These are phyloP conservation scores for Sebastes schlegelii DNA, from an alignment of 2,113 vertebrate species.

Conservation along the genomic window DNA sequence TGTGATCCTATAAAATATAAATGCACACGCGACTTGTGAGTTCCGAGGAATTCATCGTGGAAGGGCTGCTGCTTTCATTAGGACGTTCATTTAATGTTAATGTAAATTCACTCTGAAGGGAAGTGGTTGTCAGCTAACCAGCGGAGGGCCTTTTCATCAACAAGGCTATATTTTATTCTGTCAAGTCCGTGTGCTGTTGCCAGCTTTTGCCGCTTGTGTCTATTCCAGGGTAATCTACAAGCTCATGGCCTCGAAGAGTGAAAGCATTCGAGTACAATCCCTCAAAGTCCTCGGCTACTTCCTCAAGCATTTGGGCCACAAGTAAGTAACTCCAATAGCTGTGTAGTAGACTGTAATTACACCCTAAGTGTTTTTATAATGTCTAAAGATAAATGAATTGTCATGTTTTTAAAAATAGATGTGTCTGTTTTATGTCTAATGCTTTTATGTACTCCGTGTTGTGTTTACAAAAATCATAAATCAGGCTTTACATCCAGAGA, in stretches of 20 bases:
- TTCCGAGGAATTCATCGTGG: constrained; percentile 30
- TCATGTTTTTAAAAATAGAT: not conserved
- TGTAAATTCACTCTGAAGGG: constrained; percentile 60
- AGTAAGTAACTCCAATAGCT: constrained; percentile 86
- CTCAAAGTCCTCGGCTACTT: constrained; percentile 98
- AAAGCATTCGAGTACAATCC: constrained; percentile 96
- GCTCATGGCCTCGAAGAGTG: constrained; percentile 94
- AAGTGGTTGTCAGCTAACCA: constrained; percentile 60
- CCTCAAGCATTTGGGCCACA: constrained; percentile 97
- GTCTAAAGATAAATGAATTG: constrained; percentile 1
- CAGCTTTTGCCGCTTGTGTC: constrained; percentile 53
- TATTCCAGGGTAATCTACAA: constrained; percentile 95
- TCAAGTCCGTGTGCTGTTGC: constrained; percentile 39
- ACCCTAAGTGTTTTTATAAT: constrained; percentile 8
- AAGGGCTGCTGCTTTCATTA: constrained; percentile 44
- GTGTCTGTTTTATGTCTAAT: not conserved
- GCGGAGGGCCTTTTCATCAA: constrained; percentile 55
- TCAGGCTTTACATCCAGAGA: constrained; percentile 16
- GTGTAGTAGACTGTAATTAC: constrained; percentile 7
- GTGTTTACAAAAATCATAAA: not conserved
- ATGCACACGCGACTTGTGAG: constrained; percentile 43
- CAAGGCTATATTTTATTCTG: constrained; percentile 39
- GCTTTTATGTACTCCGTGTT: not conserved
- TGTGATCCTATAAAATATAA: constrained; percentile 69
- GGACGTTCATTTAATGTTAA: constrained; percentile 49